Percentiles rank a stretch among this genome's conserved stretches.
Conservation (phyloP, 2,888 invertebrate genomes). For the Dinocampus coccinellae region DNA sequence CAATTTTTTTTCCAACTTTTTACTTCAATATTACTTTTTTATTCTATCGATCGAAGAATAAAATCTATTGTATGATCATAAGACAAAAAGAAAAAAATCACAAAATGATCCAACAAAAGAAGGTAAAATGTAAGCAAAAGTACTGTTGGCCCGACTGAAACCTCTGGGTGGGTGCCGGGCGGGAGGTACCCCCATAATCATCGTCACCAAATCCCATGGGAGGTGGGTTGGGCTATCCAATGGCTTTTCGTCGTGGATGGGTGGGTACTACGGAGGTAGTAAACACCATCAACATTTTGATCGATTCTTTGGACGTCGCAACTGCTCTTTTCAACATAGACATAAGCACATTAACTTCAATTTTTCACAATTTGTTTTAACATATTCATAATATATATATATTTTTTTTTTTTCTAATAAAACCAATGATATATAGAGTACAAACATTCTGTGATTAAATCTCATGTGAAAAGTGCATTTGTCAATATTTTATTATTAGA, state of each 20-base stretch:
- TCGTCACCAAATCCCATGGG: constrained; percentile 66
- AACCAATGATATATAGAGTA: too few species aligned
- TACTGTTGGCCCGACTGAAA: constrained; percentile 69
- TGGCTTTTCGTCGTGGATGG: constrained; percentile 58
- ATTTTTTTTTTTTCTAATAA: too few species aligned
- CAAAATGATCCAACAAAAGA: constrained; percentile 35
- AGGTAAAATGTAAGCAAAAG: constrained; percentile 64
- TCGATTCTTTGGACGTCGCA: constrained; percentile 32
- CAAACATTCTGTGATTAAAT: neutral
- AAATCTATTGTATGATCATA: constrained; percentile 20
- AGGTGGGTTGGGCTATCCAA: constrained; percentile 68
- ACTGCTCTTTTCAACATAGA: constrained; percentile 37
- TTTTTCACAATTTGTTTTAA: neutral
- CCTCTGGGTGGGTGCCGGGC: constrained; percentile 68
- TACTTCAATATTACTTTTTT: neutral
- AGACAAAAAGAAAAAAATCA: constrained; percentile 30
- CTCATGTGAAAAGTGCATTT: constrained; percentile 35
- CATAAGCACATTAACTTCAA: neutral
- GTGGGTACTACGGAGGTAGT: constrained; percentile 65
- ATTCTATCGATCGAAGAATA: constrained; percentile 6
- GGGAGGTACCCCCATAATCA: constrained; percentile 66
- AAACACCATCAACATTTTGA: constrained; percentile 48
- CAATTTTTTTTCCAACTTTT: constrained; percentile 16
- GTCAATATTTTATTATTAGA: constrained; percentile 27
- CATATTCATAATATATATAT: neutral